These are phyloP conservation scores for Melikaiella ostensackeni DNA, from an alignment of 2,888 invertebrate genomes.

Conservation along the genomic window DNA sequence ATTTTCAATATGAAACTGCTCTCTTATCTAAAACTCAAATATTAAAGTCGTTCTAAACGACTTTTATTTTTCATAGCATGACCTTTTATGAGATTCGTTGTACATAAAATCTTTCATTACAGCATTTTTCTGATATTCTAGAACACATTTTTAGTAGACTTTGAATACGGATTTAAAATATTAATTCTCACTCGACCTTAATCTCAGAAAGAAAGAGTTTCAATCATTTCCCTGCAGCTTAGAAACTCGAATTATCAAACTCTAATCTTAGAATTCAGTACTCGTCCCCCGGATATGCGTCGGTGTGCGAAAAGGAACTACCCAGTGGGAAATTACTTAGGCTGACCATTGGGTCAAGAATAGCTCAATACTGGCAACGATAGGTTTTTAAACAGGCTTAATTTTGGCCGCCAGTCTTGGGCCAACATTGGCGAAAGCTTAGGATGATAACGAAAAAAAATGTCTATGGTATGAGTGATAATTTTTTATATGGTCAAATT, in stretches of 20 bases:
- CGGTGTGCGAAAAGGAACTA: neutral
- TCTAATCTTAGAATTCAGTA: neutral
- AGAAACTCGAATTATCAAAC: neutral
- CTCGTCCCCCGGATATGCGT: constrained; percentile 33
- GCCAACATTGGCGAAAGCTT: too few relatives aligned
- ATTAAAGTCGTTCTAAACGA: neutral
- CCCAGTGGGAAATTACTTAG: too few relatives aligned
- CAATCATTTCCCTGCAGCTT: neutral
- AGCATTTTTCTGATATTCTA: neutral
- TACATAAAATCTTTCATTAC: neutral
- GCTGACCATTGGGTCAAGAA: too few relatives aligned
- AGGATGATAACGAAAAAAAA: too few relatives aligned
- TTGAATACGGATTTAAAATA: neutral
- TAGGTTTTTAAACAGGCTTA: too few relatives aligned
- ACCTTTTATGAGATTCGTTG: neutral
- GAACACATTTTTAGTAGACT: neutral
- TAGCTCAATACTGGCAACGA: too few relatives aligned
- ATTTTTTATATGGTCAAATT: too few relatives aligned
- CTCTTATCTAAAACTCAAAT: neutral
- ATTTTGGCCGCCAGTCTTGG: too few relatives aligned
- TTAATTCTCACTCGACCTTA: neutral
- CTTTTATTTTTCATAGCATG: neutral
- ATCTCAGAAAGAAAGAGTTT: neutral
- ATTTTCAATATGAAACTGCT: neutral
- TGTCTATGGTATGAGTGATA: too few relatives aligned